These are phyloP conservation scores for Bilobella aurantiaca DNA, from an alignment of 1,140 invertebrate species.

Conservation along the genomic window DNA sequence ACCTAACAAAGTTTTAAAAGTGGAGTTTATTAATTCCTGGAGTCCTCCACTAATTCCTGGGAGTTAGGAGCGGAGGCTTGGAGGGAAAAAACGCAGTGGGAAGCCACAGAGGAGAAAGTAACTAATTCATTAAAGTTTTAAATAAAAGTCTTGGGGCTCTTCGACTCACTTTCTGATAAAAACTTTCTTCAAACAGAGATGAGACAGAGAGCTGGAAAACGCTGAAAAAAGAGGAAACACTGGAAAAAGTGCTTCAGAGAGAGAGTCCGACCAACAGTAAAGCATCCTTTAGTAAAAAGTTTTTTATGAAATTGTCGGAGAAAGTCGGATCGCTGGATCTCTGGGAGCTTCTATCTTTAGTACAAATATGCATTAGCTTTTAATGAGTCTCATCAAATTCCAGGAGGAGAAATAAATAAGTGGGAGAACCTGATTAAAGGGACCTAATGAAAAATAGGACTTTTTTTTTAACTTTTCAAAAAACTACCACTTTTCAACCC, in stretches of 20 bases:
- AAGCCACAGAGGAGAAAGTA: neutral
- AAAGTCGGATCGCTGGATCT: too few relatives aligned
- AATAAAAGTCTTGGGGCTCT: conserved; percentile 2
- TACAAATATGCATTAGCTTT: conserved; percentile 4
- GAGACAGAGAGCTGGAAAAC: neutral
- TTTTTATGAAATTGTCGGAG: too few relatives aligned
- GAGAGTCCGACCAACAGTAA: too few relatives aligned
- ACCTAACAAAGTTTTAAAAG: neutral
- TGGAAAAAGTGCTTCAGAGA: too few relatives aligned
- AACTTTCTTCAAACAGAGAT: neutral
- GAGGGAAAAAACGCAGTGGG: neutral
- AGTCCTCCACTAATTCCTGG: neutral
- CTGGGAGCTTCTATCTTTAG: neutral
- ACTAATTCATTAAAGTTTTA: conserved; percentile 10
- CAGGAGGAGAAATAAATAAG: conserved; percentile 3
- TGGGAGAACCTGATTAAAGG: neutral
- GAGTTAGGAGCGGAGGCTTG: neutral
- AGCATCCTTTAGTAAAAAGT: too few relatives aligned
- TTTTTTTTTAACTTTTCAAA: neutral
- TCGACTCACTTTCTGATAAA: neutral
- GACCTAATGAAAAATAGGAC: conserved; percentile 1
- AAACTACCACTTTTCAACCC: too few relatives aligned
- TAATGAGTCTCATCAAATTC: conserved; percentile 7
- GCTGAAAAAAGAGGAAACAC: neutral
- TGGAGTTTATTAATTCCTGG: conserved; percentile 4